These are phyloP conservation scores for Hypomesus transpacificus DNA, from an alignment of 2,113 vertebrate species.

Conservation along the genomic window DNA sequence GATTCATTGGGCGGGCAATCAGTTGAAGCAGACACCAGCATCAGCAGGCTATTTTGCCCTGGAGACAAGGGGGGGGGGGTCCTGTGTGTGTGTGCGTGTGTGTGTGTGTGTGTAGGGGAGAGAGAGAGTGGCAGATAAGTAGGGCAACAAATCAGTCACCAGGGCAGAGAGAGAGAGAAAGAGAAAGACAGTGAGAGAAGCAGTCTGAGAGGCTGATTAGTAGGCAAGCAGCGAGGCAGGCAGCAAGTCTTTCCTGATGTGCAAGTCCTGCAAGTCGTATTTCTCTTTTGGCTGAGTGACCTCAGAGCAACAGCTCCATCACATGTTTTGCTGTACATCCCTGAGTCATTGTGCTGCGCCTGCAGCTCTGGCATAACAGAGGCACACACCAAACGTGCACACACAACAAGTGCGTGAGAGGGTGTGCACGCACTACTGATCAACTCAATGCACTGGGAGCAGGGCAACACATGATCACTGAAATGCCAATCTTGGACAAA, in stretches of 20 bases:
- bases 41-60: constrained; percentile 35
- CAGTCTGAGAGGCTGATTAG: constrained; percentile 8
- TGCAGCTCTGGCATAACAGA: constrained; percentile 33
- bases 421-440: background rate
- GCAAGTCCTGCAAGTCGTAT: constrained; percentile 48
- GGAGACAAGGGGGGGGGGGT: constrained; percentile 26
- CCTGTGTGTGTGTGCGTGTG: too few species aligned
- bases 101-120: background rate
- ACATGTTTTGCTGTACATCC: constrained; percentile 61
- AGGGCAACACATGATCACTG: background rate
- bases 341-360: constrained; percentile 62
- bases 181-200: constrained; percentile 25
- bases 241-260: constrained; percentile 62
- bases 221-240: constrained; percentile 17
- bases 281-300: constrained; percentile 52
- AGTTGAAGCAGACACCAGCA: constrained; percentile 22
- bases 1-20: constrained; percentile 11
- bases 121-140: constrained; percentile 37
- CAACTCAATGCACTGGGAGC: background rate
- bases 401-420: background rate
- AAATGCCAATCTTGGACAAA: constrained; percentile 8
- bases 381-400: constrained; percentile 3
- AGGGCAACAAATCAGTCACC: constrained; percentile 50
- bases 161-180: constrained; percentile 16
- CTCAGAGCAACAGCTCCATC: constrained; percentile 55